These are phyloP conservation scores for Serranus cabrilla DNA, from an alignment of 2,797 vertebrate species.

Conservation along the genomic window DNA sequence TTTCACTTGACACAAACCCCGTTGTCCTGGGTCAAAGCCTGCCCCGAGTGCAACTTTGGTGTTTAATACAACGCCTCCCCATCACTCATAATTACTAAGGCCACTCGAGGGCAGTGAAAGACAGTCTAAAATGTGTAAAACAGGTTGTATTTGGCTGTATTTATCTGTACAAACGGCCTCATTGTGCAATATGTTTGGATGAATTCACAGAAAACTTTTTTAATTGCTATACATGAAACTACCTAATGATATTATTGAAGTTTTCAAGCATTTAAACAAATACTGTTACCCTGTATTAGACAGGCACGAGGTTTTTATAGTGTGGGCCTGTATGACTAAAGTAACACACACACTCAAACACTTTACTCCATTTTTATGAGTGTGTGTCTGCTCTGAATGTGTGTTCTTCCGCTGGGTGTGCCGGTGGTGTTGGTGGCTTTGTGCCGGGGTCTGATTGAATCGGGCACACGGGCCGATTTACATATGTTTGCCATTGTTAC, in stretches of 20 bases:
- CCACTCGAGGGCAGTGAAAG: too few species aligned
- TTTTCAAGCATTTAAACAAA: background rate
- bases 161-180: background rate
- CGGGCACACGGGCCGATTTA: constrained; percentile 83
- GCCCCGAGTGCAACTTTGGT: too few species aligned
- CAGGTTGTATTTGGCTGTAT: too few species aligned
- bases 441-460: constrained; percentile 83
- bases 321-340: too few species aligned
- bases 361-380: constrained; percentile 1
- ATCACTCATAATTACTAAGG: too few species aligned
- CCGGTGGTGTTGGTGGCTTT: constrained; percentile 74
- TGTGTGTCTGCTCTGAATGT: constrained; percentile 30
- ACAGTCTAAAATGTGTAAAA: too few species aligned
- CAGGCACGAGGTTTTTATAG: background rate
- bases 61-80: too few species aligned
- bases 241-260: background rate
- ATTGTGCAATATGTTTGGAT: background rate
- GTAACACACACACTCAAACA: background rate
- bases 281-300: background rate
- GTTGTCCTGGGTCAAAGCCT: too few species aligned
- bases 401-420: constrained; percentile 51
- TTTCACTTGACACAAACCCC: too few species aligned
- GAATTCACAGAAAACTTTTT: background rate
- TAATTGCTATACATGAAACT: background rate
- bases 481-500: constrained; percentile 88